phyloP scores from a whole-genome alignment of 2,797 vertebrate genomes.

The Silurus lanzhouensis region DNA sequence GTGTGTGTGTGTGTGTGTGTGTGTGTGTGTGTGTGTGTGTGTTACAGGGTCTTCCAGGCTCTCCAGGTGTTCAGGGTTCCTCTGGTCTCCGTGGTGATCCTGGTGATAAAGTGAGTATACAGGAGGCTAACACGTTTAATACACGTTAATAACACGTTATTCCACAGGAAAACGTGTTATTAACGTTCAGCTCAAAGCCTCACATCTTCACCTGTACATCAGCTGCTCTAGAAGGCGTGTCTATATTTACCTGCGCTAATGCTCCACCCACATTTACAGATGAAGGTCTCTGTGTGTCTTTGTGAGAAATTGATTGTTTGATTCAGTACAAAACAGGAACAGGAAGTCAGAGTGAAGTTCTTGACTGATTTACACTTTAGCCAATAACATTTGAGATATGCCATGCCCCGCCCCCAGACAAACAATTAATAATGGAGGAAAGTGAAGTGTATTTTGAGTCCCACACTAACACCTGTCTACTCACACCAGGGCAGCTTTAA shows the following conservation, averaged over 20 bases:
- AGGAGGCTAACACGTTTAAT: background rate
- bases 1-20: slow-evolving; percentile 41
- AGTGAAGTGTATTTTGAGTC: background rate
- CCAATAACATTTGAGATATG: background rate
- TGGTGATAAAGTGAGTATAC: slow-evolving; percentile 89
- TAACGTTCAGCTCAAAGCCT: too few species aligned
- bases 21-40: slow-evolving; percentile 41
- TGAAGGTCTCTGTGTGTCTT: background rate
- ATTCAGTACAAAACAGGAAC: background rate
- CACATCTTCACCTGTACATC: too few species aligned
- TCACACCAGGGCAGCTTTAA: too few species aligned
- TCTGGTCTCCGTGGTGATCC: slow-evolving; percentile 87
- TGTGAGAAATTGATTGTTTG: background rate
- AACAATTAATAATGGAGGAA: too few species aligned
- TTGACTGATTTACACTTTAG: background rate
- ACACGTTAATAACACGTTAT: background rate
- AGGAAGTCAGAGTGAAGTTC: background rate
- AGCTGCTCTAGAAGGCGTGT: too few species aligned
- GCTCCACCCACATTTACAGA: background rate
- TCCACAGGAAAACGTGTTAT: background rate
- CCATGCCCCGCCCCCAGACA: background rate
- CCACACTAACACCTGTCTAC: too few species aligned
- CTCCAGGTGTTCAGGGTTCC: slow-evolving; percentile 88
- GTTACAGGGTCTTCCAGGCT: slow-evolving; percentile 89
- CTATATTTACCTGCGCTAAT: too few species aligned